Conservation (phyloP, 1,140 invertebrate genomes). For the Adelges cooleyi region DNA sequence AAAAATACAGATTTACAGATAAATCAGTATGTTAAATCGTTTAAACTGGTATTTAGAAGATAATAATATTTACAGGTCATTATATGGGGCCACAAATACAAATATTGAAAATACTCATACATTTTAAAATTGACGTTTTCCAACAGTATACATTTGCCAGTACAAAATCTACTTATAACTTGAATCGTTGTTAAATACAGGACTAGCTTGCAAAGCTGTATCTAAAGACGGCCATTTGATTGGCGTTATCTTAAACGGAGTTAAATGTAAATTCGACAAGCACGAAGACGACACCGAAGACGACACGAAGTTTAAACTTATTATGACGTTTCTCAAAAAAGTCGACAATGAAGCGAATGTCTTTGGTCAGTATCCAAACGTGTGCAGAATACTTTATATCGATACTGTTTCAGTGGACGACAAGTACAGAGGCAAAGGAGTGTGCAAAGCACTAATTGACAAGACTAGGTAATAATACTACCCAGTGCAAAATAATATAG, state of each 20-base stretch:
- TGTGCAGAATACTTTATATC: slow-evolving; percentile 46
- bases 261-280: slow-evolving; percentile 28
- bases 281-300: slow-evolving; percentile 29
- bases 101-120: no score
- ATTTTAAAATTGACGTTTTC: no score
- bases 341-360: slow-evolving; percentile 46
- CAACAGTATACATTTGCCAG: no score
- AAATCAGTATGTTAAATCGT: no score
- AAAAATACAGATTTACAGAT: no score
- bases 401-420: slow-evolving; percentile 54
- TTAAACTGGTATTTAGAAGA: no score
- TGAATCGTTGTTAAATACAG: no score
- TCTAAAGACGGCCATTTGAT: slow-evolving; percentile 47
- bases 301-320: slow-evolving; percentile 39
- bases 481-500: no score
- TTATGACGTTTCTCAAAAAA: slow-evolving; percentile 47
- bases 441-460: slow-evolving; percentile 50
- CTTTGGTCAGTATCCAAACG: slow-evolving; percentile 44
- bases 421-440: slow-evolving; percentile 50
- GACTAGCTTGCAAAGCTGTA: slow-evolving; percentile 50
- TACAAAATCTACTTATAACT: no score
- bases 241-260: slow-evolving; percentile 44
- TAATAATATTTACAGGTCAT: no score
- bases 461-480: slow-evolving; percentile 48
- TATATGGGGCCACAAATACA: no score